Evolutionary conservation across 64 coral and sea anemone species (phyloP).

Genomic region (Montipora cactus): DNA sequence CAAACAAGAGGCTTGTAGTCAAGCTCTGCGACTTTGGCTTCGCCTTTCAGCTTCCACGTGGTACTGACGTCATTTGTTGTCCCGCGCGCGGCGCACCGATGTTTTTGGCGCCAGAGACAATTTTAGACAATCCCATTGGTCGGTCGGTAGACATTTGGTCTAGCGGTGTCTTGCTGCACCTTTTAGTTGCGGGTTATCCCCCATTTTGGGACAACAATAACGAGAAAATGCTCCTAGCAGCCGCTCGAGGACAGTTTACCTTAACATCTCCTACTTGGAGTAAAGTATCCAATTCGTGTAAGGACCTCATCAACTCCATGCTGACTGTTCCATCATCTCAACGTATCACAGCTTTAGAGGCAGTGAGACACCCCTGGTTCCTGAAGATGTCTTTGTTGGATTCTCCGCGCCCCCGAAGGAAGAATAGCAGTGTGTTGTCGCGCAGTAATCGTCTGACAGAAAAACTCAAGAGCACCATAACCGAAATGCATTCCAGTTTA

Average conservation of each 20-base stretch:
- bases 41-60: conserved; percentile 61
- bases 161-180: conserved; percentile 71
- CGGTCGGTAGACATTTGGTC: conserved; percentile 89
- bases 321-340: conserved; percentile 37
- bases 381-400: conserved; percentile 19
- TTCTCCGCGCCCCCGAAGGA: conserved; percentile 51
- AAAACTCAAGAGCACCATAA: conserved; percentile 78
- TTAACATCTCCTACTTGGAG: conserved; percentile 72
- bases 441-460: conserved; percentile 54
- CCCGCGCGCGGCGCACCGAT: conserved; percentile 79
- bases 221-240: conserved; percentile 81
- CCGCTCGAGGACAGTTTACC: conserved; percentile 75
- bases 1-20: conserved; percentile 8
- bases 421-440: conserved; percentile 62
- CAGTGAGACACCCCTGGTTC: conserved; percentile 69
- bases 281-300: conserved; percentile 62
- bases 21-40: conserved; percentile 92
- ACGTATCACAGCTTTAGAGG: conserved; percentile 70
- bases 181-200: conserved; percentile 86
- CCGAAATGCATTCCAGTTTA: conserved; percentile 86
- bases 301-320: conserved; percentile 77
- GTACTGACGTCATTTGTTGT: conserved; percentile 61
- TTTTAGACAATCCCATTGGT: conserved; percentile 91
- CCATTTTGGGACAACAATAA: conserved; percentile 86
- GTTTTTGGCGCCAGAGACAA: conserved; percentile 94